Conservation (phyloP, 1,140 invertebrate species). For the Drosophila parabipectinata region DNA sequence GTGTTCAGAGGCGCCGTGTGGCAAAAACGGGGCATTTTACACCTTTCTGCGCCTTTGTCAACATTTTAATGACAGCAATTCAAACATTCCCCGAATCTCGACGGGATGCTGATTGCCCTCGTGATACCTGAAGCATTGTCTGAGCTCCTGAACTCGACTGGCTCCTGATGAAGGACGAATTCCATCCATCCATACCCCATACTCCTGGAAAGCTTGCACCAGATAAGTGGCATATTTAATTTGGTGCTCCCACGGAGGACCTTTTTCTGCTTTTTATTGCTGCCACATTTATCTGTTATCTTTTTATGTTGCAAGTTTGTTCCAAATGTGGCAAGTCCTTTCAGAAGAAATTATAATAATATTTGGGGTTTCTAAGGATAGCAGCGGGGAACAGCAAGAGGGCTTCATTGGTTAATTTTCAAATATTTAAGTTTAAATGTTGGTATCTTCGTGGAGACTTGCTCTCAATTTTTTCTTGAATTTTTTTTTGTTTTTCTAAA, state of each 20-base stretch:
- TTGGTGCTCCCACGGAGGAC: constrained; percentile 31
- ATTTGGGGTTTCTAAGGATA: not conserved
- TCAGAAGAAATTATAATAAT: constrained; percentile 1
- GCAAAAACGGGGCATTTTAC: constrained; percentile 54
- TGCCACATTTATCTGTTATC: constrained; percentile 73
- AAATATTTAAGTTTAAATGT: too few relatives aligned
- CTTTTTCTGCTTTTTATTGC: constrained; percentile 59
- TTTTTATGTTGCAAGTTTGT: constrained; percentile 71
- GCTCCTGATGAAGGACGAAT: constrained; percentile 1
- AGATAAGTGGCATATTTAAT: constrained; percentile 78
- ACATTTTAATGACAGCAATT: constrained; percentile 83
- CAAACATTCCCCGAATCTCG: constrained; percentile 56
- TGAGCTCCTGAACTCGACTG: constrained; percentile 11
- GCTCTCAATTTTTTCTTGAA: too few relatives aligned
- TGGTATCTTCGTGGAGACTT: too few relatives aligned
- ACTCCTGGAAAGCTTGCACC: constrained; percentile 48
- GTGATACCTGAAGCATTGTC: constrained; percentile 68
- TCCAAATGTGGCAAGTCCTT: constrained; percentile 13
- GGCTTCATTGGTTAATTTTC: not conserved
- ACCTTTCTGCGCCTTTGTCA: constrained; percentile 81
- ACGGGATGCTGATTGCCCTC: constrained; percentile 56
- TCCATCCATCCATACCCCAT: not conserved
- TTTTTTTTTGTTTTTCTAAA: too few relatives aligned
- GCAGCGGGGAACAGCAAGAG: not conserved
- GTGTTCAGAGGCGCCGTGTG: constrained; percentile 5